These are phyloP conservation scores for Fratercula arctica DNA, from an alignment of 2,797 vertebrate species.

Conservation along the genomic window DNA sequence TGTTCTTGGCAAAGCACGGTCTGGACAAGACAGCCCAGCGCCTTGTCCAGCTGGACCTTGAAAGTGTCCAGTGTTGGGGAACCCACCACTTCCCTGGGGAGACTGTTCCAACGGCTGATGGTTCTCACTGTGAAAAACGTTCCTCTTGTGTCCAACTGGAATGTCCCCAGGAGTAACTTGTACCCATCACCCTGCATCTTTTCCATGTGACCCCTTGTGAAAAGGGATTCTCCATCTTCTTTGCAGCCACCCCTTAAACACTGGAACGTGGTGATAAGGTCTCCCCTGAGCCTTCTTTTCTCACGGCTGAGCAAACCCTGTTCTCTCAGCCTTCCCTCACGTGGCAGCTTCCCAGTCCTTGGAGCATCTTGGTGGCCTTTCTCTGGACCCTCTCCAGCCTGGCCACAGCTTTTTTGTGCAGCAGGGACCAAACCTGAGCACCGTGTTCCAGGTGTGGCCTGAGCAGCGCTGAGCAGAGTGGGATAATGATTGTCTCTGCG, in stretches of 20 bases:
- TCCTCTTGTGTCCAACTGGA: neutral
- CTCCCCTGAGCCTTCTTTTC: neutral
- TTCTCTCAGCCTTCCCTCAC: neutral
- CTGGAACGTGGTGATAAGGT: neutral
- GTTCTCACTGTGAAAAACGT: neutral
- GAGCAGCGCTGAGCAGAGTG: neutral
- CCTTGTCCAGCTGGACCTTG: neutral
- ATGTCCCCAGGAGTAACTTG: neutral
- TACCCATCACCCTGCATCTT: neutral
- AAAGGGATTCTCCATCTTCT: neutral
- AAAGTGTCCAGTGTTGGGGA: neutral
- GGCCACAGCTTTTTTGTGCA: neutral
- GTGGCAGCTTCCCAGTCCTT: neutral
- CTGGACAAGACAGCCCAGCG: neutral
- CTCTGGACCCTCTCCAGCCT: neutral
- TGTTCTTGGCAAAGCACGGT: neutral
- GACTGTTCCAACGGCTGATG: neutral
- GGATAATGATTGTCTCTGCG: neutral
- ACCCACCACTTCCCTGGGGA: neutral
- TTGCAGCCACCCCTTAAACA: neutral
- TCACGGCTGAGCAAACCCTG: neutral
- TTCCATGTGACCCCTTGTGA: neutral
- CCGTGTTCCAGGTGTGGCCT: neutral
- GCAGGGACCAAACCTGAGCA: neutral
- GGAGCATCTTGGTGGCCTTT: neutral